These are phyloP conservation scores for Lasioglossum albipes DNA, from an alignment of 1,140 invertebrate species.

Conservation along the genomic window DNA sequence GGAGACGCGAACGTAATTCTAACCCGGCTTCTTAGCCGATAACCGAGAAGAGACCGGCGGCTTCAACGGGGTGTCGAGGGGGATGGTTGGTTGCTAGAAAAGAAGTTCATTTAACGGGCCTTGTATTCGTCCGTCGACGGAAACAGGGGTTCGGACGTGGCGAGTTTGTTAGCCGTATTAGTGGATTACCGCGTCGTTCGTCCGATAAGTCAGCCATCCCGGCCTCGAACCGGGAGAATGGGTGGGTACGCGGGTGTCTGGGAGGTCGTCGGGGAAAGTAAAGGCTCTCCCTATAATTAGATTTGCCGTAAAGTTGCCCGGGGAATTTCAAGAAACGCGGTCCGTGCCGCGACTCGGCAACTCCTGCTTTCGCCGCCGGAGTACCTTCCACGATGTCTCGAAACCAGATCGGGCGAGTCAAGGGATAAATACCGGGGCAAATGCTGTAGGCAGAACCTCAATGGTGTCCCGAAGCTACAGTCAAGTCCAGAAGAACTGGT, in stretches of 20 bases:
- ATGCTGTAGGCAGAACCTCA: too few relatives aligned
- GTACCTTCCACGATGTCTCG: too few relatives aligned
- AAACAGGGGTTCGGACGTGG: neutral
- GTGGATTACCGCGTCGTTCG: slow-evolving; percentile 57
- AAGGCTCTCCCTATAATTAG: slow-evolving; percentile 46
- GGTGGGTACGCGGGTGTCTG: too few relatives aligned
- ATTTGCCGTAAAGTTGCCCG: slow-evolving; percentile 33
- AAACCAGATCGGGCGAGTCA: too few relatives aligned
- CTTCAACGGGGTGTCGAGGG: too few relatives aligned
- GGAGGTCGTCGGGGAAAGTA: neutral
- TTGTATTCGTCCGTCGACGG: slow-evolving; percentile 10
- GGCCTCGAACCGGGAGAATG: neutral
- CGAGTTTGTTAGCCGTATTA: slow-evolving; percentile 55
- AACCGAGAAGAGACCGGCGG: too few relatives aligned
- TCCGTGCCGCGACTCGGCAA: slow-evolving; percentile 7
- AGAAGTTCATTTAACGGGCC: slow-evolving; percentile 24
- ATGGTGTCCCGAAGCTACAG: too few relatives aligned
- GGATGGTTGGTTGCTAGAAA: neutral
- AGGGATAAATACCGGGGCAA: too few relatives aligned
- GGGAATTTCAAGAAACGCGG: slow-evolving; percentile 31
- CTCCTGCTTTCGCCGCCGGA: neutral
- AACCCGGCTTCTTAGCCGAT: neutral
- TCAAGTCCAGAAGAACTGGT: too few relatives aligned
- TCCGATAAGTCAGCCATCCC: slow-evolving; percentile 51
- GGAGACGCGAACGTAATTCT: slow-evolving; percentile 29